Evolutionary conservation across 2,113 vertebrate genomes (phyloP), one percentile per base, ranked within the genome.

Genomic region (Thryonomys swinderianus): DNA sequence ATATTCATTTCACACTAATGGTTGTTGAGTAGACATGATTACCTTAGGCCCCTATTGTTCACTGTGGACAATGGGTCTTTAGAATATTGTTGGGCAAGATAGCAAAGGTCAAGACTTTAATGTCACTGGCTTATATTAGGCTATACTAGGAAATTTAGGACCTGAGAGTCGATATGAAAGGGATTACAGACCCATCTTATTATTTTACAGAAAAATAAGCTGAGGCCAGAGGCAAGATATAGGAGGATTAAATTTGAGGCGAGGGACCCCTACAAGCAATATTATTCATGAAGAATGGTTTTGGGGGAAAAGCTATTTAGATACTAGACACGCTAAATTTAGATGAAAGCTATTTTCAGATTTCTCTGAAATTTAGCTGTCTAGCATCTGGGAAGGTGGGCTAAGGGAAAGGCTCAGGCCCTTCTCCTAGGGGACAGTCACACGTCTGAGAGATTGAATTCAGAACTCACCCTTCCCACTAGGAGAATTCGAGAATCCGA

Each of bases 341-440:
- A 92, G 78, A 76, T 53, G 20, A 53, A 2, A 37, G 10, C 57
- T 92, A 76, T 91, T 91, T 93, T 88, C 79, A 87, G 66, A 82
- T 81, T 85, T 93, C 40, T 94, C 61, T 85, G 67, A 93, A 96
- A 89, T 85, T 23, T 14, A 78, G 23, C 48, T 82, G 7, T 45
- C 34, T 5, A 64, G 30, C 16, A 73, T 7, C 34, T 59, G 48
- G 21, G 71, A 3, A 90, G 11, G 34, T 86, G 74, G 57, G 4
- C 3, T 6, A 34, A 3, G 62, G 48, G 59, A 90, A 55, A 51
- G 3, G 74, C 87, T 66, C 25, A 61, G 21, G 55, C 27, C 34
- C n/a, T 87, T 91, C 40, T 59, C 16, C 25, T 48, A 2, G 25
- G 16, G 53, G 16, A 83, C 21, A 80, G 48, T 69, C 37, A 40